A percentile compares a stretch with the other conserved stretches of the same genome.
Conservation (phyloP, 2,113 vertebrate species). For the Ptyas mucosa region DNA sequence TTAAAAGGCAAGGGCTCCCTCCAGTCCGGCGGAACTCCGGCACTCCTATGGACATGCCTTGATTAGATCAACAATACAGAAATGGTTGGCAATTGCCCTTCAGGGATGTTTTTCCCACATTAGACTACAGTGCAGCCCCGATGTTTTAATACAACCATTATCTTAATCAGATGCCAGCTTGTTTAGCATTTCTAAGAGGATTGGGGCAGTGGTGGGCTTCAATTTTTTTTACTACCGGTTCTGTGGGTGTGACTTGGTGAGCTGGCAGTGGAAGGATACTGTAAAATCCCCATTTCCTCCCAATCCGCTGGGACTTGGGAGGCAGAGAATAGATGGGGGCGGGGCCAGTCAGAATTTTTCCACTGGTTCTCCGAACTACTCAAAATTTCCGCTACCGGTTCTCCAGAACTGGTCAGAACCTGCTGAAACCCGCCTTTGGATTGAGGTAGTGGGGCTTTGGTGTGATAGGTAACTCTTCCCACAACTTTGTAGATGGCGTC, state of each 20-base stretch:
- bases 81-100: neutral
- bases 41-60: neutral
- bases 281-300: too few relatives aligned
- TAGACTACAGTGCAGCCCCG: neutral
- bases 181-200: neutral
- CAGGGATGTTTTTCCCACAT: neutral
- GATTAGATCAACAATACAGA: neutral
- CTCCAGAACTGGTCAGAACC: too few relatives aligned
- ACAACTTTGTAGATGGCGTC: neutral
- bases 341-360: too few relatives aligned
- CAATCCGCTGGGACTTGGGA: too few relatives aligned
- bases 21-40: neutral
- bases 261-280: too few relatives aligned
- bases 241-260: too few relatives aligned
- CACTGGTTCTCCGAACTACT: too few relatives aligned
- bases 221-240: too few relatives aligned
- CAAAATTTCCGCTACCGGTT: too few relatives aligned
- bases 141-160: neutral
- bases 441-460: neutral
- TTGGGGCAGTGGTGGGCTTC: neutral
- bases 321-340: too few relatives aligned
- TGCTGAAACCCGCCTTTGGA: neutral
- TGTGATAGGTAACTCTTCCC: neutral
- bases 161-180: neutral
- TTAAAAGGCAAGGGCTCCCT: neutral